phyloP scores from a whole-genome alignment of 1,140 invertebrate species.

The Condylostylus longicornis region DNA sequence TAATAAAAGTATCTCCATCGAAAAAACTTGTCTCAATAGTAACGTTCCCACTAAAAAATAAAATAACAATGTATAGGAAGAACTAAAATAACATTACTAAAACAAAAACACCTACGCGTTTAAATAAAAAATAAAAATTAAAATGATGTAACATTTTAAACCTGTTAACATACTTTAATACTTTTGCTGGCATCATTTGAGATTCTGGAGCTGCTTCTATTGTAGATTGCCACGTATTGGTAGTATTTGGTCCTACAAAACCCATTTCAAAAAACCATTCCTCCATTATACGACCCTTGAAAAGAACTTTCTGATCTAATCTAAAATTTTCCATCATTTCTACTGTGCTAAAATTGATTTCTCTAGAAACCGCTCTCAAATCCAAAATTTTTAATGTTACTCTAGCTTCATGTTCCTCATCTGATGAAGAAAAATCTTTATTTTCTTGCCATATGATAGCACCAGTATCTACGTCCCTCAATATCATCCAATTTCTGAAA shows the following conservation, averaged over 20 bases:
- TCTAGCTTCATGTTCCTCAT: constrained; percentile 85
- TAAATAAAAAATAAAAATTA: constrained; percentile 7
- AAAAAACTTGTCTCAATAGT: constrained; percentile 98
- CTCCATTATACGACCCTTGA: constrained; percentile 70
- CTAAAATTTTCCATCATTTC: constrained; percentile 94
- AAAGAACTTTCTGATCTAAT: constrained; percentile 82
- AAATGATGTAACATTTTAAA: constrained; percentile 4
- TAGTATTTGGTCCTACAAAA: constrained; percentile 95
- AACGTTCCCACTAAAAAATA: constrained; percentile 80
- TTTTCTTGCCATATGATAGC: constrained; percentile 95
- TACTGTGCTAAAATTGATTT: constrained; percentile 96
- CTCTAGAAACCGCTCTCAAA: constrained; percentile 86
- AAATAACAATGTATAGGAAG: constrained; percentile 13
- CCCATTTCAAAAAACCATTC: constrained; percentile 99
- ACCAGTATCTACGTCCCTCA: constrained; percentile 88
- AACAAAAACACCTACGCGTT: not conserved
- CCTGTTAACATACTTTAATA: constrained; percentile 53
- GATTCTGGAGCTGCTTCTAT: constrained; percentile 98
- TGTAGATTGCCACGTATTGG: constrained; percentile 97
- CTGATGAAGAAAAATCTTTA: constrained; percentile 86
- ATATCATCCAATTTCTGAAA: constrained; percentile 88
- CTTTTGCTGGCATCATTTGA: constrained; percentile 98
- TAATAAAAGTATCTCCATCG: constrained; percentile 88
- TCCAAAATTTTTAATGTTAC: constrained; percentile 95
- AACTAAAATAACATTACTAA: constrained; percentile 1